These are phyloP conservation scores for Mnemiopsis leidyi DNA, from an alignment of 37 sponge, comb jelly and placozoan genomes.

Conservation along the genomic window DNA sequence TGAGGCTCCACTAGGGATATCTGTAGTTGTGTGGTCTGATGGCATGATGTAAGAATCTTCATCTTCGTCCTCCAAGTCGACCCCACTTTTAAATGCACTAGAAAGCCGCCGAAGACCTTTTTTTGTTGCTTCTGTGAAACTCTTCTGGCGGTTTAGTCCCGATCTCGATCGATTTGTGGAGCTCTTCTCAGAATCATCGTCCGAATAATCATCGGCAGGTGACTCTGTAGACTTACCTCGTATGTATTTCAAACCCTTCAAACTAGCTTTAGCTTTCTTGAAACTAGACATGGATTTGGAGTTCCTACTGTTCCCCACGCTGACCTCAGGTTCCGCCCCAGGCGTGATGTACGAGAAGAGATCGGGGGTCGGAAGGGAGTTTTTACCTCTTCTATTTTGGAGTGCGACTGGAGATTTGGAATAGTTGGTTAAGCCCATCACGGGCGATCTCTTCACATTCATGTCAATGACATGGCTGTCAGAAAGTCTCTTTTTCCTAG, in stretches of 20 bases:
- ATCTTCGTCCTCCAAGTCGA: neutral
- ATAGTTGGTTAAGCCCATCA: neutral
- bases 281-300: too few species aligned
- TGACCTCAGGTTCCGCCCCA: too few species aligned
- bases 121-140: neutral
- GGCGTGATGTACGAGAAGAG: too few species aligned
- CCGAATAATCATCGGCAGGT: neutral
- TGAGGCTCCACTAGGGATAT: neutral
- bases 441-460: neutral
- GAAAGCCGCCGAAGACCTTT: neutral
- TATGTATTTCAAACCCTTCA: too few species aligned
- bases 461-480: neutral
- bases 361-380: too few species aligned
- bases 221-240: too few species aligned
- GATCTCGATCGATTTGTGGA: neutral
- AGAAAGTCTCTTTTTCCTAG: neutral
- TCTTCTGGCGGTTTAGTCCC: neutral
- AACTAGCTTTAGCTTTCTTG: too few species aligned
- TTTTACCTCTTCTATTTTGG: neutral
- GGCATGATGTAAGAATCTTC: neutral
- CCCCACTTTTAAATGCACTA: neutral
- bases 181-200: neutral
- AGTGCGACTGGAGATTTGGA: neutral
- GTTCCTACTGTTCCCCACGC: too few species aligned
- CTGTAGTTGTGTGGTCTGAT: neutral